Conservation (phyloP, 2,797 vertebrate species). For the Geotrypetes seraphini region DNA sequence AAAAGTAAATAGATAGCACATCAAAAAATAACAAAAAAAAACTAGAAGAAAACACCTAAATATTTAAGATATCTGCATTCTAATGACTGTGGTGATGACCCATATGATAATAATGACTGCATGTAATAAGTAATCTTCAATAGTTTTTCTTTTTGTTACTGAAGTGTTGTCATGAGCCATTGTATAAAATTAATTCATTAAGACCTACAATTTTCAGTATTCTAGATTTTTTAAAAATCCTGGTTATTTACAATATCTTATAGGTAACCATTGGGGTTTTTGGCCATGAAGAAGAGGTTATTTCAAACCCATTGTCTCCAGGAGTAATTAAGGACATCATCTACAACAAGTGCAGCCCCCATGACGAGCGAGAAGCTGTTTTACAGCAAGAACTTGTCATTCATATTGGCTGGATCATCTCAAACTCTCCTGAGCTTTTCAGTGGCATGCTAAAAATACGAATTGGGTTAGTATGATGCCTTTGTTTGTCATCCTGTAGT, state of each 20-base stretch:
- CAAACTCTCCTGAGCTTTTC: constrained; percentile 88
- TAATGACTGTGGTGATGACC: too few relatives aligned
- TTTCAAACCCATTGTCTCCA: constrained; percentile 93
- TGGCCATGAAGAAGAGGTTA: constrained; percentile 89
- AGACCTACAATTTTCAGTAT: too few relatives aligned
- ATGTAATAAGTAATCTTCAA: too few relatives aligned
- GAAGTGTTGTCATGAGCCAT: too few relatives aligned
- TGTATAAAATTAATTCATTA: too few relatives aligned
- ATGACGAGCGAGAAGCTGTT: constrained; percentile 80
- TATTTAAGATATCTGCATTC: too few relatives aligned
- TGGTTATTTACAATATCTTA: not conserved
- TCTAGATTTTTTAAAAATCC: too few relatives aligned
- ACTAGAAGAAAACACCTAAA: too few relatives aligned
- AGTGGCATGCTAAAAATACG: constrained; percentile 95
- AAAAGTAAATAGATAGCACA: too few relatives aligned
- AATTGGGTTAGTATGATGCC: constrained; percentile 66
- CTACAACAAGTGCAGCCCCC: constrained; percentile 75
- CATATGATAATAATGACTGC: too few relatives aligned
- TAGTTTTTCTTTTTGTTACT: too few relatives aligned
- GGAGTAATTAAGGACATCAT: constrained; percentile 89
- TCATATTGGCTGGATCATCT: constrained; percentile 96
- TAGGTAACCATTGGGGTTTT: constrained; percentile 95
- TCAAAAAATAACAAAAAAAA: too few relatives aligned
- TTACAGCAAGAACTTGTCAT: constrained; percentile 96
- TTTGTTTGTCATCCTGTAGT: not conserved